Base-by-base conservation (phyloP, 1,140 invertebrate genomes). In the Linepithema humile region DNA sequence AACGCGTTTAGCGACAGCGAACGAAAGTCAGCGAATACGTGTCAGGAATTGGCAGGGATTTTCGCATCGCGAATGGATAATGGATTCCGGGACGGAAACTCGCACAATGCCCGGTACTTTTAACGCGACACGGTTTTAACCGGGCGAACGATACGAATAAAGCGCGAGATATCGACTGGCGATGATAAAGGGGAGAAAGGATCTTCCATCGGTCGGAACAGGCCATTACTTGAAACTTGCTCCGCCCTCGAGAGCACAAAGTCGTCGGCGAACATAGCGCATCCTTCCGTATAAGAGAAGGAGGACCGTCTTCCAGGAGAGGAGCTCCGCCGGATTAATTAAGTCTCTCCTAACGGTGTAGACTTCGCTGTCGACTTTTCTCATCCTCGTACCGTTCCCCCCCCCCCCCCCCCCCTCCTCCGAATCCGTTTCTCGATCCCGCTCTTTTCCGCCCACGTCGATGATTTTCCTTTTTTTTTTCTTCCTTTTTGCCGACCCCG, bases 331-430 rank as follows among this genome's bases (percentile, higher is more conserved):
- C 69, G 86, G 87, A 88, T 88, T 88, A 88, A 88, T 88, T 88
- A 88, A 88, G 86, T 88, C 75, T 72, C 86, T 85, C 74, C 87
- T 87, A 88, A 87, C 87, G 77, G 87, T 85, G 87, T 85, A 85
- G 85, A 88, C 87, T 88, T 78, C 83, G 26, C 83, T 82, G 87
- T 88, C 87, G 87, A 85, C 87, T 89, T 89, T 85, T 89, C 87
- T 88, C 83, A 77, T 88, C 84, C 82, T 84, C 82, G 83, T 74
- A 74, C 62, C 75, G 17, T 53, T 29, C 6, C 69, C 73, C 70
- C 83, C 70, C 32, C 69, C 26, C 26, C 32, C n/a, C 75, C 67
- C 73, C 84, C 60, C 64, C 55, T 50, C 74, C 65, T 62, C 64
- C 48, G 87, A 85, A 83, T 85, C 64, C 77, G 85, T 85, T 83